These are phyloP conservation scores for Ips nitidus DNA, from an alignment of 1,140 invertebrate genomes.

Conservation along the genomic window DNA sequence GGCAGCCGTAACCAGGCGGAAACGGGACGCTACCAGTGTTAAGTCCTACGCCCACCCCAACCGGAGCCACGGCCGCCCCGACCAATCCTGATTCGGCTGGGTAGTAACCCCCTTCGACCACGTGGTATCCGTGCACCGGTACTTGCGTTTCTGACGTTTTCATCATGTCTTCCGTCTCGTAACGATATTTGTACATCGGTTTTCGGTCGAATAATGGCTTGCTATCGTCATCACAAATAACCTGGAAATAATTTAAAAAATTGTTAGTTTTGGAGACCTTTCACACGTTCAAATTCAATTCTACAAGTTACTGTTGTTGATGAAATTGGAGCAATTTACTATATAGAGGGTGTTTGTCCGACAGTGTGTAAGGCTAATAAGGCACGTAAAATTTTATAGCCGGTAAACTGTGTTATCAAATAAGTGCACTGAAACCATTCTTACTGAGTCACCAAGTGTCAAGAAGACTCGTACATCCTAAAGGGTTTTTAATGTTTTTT, in stretches of 20 bases:
- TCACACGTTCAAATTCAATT: background rate
- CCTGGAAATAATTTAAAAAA: slow-evolving; percentile 1
- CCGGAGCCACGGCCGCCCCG: slow-evolving; percentile 28
- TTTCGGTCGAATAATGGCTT: slow-evolving; percentile 12
- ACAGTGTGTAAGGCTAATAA: too few species aligned
- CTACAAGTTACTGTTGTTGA: background rate
- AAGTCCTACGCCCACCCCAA: slow-evolving; percentile 33
- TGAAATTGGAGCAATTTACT: background rate
- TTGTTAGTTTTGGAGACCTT: background rate
- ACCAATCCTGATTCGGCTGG: slow-evolving; percentile 44
- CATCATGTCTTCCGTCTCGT: slow-evolving; percentile 49
- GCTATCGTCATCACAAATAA: slow-evolving; percentile 23
- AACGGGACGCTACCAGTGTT: background rate
- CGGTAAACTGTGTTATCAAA: too few species aligned
- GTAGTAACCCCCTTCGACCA: slow-evolving; percentile 49
- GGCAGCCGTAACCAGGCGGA: too few species aligned
- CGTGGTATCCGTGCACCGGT: slow-evolving; percentile 45
- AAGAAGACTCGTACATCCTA: too few species aligned
- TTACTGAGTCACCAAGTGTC: too few species aligned
- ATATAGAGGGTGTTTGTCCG: background rate
- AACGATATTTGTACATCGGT: slow-evolving; percentile 47
- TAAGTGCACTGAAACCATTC: too few species aligned
- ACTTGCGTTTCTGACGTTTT: slow-evolving; percentile 45
- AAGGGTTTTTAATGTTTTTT: too few species aligned
- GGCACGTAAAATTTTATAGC: too few species aligned